phyloP scores from a whole-genome alignment of 2,797 vertebrate species.

The Xerus rutilus region DNA sequence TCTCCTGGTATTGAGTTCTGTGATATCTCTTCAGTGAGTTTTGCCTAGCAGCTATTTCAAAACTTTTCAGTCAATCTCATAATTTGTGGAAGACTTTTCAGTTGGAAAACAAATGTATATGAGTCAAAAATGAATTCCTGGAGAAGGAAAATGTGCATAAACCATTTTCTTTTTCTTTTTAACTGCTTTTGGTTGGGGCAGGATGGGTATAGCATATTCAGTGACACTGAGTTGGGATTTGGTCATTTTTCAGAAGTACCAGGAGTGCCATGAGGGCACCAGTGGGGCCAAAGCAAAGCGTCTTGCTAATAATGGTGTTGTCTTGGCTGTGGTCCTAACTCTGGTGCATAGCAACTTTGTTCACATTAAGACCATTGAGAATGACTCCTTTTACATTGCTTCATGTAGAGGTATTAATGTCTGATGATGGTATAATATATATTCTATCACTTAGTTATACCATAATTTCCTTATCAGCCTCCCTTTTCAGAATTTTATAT shows the following conservation, averaged over 20 bases:
- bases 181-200: conserved; percentile 14
- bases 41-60: not conserved
- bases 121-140: not conserved
- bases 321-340: not conserved
- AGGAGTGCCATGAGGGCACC: not conserved
- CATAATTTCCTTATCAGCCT: not conserved
- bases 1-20: not conserved
- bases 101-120: conserved; percentile 27
- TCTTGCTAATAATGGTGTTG: not conserved
- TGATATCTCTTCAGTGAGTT: not conserved
- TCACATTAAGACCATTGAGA: not conserved
- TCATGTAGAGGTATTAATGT: not conserved
- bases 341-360: not conserved
- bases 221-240: not conserved
- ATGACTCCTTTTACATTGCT: not conserved
- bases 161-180: conserved; percentile 33
- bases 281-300: not conserved
- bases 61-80: not conserved
- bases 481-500: not conserved
- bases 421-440: not conserved
- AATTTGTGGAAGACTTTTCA: conserved; percentile 22
- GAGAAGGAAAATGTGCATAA: conserved; percentile 40
- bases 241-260: not conserved
- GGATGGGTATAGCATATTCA: not conserved
- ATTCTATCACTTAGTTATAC: not conserved